Conservation (phyloP, 2,888 invertebrate genomes). For the Heliconius sara region DNA sequence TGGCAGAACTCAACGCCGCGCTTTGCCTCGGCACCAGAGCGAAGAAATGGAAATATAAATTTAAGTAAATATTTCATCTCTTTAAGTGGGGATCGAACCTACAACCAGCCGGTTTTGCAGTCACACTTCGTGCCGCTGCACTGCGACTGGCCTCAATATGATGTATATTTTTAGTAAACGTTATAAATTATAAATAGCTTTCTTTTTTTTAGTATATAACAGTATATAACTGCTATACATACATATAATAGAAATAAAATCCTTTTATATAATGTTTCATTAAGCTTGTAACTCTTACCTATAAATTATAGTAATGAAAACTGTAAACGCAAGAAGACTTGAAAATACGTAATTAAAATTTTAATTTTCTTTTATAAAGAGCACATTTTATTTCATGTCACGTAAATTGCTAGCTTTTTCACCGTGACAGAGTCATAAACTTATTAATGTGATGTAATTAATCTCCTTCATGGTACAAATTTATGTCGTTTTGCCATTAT, state of each 20-base stretch:
- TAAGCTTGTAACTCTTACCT: constrained; percentile 12
- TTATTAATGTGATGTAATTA: constrained; percentile 52
- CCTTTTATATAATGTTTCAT: neutral
- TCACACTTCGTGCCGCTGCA: no score
- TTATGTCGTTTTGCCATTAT: constrained; percentile 37
- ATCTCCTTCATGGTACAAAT: constrained; percentile 49
- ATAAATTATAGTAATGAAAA: constrained; percentile 25
- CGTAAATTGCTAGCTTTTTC: constrained; percentile 52
- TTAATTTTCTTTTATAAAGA: constrained; percentile 46
- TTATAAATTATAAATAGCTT: no score
- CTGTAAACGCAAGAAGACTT: constrained; percentile 38
- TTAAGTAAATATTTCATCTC: no score
- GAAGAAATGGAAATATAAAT: no score
- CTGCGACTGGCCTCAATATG: no score
- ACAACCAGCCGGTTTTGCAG: no score
- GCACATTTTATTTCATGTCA: constrained; percentile 50
- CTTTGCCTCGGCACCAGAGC: no score
- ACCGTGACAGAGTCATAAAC: constrained; percentile 52
- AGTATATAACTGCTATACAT: neutral
- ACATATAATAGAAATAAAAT: neutral
- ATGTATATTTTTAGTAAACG: no score
- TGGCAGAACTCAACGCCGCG: no score
- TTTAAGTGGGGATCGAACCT: no score
- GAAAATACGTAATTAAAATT: constrained; percentile 47
- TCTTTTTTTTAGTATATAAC: no score